A percentile compares a stretch with the other conserved stretches of the same genome.
phyloP scores from a whole-genome alignment of 2,113 vertebrate genomes.

The Eidolon helvum region DNA sequence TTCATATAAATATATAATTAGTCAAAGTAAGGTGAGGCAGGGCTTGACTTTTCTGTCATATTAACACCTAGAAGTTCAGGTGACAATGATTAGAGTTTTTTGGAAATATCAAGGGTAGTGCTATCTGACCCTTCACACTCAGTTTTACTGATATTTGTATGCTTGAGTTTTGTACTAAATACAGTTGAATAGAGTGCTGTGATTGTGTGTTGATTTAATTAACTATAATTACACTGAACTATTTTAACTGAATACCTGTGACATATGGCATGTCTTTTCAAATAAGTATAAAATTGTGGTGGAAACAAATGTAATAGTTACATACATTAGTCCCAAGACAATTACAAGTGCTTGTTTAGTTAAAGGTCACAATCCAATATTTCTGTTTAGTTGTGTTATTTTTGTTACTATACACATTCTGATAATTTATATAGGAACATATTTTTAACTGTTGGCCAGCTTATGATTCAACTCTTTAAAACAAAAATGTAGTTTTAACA shows the following conservation, averaged over 20 bases:
- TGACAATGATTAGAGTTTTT: slow-evolving; percentile 30
- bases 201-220: slow-evolving; percentile 69
- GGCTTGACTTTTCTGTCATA: slow-evolving; percentile 13
- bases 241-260: slow-evolving; percentile 63
- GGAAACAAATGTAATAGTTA: slow-evolving; percentile 68
- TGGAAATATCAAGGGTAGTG: not conserved
- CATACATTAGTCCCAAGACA: slow-evolving; percentile 61
- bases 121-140: not conserved
- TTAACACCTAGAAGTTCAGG: slow-evolving; percentile 27
- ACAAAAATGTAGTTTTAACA: slow-evolving; percentile 39
- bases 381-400: slow-evolving; percentile 62
- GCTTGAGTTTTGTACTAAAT: slow-evolving; percentile 52
- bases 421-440: not conserved
- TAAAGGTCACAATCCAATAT: slow-evolving; percentile 77
- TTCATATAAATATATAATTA: slow-evolving; percentile 19
- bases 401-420: slow-evolving; percentile 57
- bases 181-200: slow-evolving; percentile 66
- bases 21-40: not conserved
- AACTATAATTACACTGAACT: slow-evolving; percentile 68
- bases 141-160: slow-evolving; percentile 50
- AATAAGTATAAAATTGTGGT: slow-evolving; percentile 59
- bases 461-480: slow-evolving; percentile 62
- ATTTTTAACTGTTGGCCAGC: slow-evolving; percentile 51
- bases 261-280: slow-evolving; percentile 68
- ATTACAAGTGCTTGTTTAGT: slow-evolving; percentile 67